phyloP scores from a whole-genome alignment of 2,113 vertebrate genomes.

The Corydoras maculifer region DNA sequence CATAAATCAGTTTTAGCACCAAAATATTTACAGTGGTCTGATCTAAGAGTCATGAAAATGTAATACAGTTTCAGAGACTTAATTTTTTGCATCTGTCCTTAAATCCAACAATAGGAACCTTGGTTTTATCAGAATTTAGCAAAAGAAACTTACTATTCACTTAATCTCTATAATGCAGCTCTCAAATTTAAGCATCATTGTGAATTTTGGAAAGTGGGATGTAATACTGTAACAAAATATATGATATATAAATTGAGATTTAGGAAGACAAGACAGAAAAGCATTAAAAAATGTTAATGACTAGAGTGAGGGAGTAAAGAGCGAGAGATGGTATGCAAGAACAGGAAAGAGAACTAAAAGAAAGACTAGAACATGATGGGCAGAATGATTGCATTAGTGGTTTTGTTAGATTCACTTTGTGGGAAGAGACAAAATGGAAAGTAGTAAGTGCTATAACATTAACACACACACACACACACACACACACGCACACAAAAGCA shows the following conservation, averaged over 20 bases:
- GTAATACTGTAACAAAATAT: no score
- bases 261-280: background rate
- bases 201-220: no score
- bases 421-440: constrained; percentile 22
- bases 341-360: background rate
- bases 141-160: no score
- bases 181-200: no score
- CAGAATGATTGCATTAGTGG: constrained; percentile 24
- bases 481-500: background rate
- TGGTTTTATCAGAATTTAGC: no score
- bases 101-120: no score
- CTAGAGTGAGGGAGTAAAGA: background rate
- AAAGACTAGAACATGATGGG: constrained; percentile 2
- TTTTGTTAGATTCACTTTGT: constrained; percentile 23
- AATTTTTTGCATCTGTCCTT: no score
- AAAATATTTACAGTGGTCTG: no score
- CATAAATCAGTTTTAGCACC: no score
- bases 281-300: background rate
- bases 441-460: background rate
- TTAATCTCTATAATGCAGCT: no score
- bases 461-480: constrained; percentile 9
- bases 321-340: background rate
- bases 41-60: no score
- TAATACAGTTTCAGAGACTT: no score
- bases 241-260: background rate